Percentiles rank a stretch among this genome's conserved stretches.
Evolutionary conservation across 2,797 vertebrate genomes (phyloP).

Genomic region (Microchirus variegatus): DNA sequence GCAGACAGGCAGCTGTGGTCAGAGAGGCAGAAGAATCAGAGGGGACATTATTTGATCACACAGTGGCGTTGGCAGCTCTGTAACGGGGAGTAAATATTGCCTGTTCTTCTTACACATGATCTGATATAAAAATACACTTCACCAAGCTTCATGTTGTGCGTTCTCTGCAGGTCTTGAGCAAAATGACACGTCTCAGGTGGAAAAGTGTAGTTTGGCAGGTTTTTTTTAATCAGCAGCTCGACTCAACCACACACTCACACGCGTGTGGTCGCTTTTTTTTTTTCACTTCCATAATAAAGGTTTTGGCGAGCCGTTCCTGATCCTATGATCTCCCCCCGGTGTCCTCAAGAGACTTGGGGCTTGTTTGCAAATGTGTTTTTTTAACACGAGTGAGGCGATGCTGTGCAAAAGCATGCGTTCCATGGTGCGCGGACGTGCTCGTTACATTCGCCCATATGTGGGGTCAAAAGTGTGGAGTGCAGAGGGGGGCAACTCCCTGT

Average conservation of each 20-base stretch:
- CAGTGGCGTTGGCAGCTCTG: slow-evolving; percentile 7
- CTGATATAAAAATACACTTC: background rate
- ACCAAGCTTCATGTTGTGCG: background rate
- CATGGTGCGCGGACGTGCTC: slow-evolving; percentile 12
- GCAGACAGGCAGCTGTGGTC: slow-evolving; percentile 20
- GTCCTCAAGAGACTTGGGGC: slow-evolving; percentile 42
- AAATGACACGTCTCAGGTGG: slow-evolving; percentile 2
- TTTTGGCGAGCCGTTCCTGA: slow-evolving; percentile 27
- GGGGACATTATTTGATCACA: slow-evolving; percentile 23
- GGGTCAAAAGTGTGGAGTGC: slow-evolving; percentile 65
- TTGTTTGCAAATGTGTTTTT: slow-evolving; percentile 9
- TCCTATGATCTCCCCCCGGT: slow-evolving; percentile 46
- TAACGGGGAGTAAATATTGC: background rate
- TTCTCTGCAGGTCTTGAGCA: background rate
- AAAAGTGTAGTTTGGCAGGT: background rate
- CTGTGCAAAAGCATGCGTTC: slow-evolving; percentile 10
- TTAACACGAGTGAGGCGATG: slow-evolving; percentile 1
- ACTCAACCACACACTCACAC: background rate
- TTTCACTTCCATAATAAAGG: slow-evolving; percentile 28
- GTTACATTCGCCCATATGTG: slow-evolving; percentile 44
- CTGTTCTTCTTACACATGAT: background rate
- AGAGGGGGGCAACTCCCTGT: slow-evolving; percentile 56
- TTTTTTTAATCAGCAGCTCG: background rate
- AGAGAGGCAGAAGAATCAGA: slow-evolving; percentile 5
- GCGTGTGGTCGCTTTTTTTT: slow-evolving; percentile 16